phyloP scores from a whole-genome alignment of 2,113 vertebrate species.

The Myotis lucifugus region DNA sequence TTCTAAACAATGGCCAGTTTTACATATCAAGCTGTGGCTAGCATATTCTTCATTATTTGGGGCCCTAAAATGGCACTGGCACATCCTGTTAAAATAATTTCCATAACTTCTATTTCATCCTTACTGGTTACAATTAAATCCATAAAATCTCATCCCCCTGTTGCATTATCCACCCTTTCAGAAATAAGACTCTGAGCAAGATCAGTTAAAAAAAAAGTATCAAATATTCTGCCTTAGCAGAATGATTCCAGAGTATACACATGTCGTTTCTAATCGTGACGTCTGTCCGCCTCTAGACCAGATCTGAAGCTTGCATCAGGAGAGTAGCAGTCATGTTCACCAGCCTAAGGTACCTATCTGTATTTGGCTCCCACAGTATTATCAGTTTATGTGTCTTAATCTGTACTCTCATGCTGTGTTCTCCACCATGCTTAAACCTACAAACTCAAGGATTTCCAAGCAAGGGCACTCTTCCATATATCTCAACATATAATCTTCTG shows the following conservation, averaged over 20 bases:
- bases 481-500: neutral
- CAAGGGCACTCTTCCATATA: neutral
- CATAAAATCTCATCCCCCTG: neutral
- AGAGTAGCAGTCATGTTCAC: neutral
- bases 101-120: neutral
- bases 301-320: neutral
- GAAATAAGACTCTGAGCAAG: neutral
- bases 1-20: neutral
- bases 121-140: neutral
- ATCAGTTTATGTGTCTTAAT: neutral
- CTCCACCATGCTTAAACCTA: neutral
- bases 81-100: neutral
- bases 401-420: neutral
- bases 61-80: neutral
- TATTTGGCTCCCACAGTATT: neutral
- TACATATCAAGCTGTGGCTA: neutral
- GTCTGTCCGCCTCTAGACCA: neutral
- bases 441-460: neutral
- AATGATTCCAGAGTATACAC: neutral
- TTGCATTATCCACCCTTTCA: neutral
- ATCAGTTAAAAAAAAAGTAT: neutral
- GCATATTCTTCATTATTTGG: neutral
- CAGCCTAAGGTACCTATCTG: neutral
- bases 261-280: neutral
- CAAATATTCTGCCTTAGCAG: slow-evolving; percentile 1